Evolutionary conservation across 2,888 invertebrate genomes (phyloP).

Genomic region (Meiosimyza decipiens): DNA sequence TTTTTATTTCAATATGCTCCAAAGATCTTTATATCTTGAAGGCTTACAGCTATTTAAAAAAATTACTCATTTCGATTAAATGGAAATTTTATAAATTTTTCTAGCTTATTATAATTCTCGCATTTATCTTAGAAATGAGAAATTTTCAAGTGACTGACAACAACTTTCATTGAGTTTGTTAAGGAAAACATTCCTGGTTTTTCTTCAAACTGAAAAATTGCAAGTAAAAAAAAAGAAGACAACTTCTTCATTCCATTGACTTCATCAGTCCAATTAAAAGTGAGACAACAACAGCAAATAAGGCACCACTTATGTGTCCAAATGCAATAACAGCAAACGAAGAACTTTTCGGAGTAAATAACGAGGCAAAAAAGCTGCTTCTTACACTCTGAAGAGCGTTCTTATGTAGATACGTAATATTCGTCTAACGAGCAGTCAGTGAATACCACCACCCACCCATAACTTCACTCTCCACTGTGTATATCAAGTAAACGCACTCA

Average conservation of each 20-base stretch:
- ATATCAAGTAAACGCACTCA: background rate
- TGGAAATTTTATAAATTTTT: too few species aligned
- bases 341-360: constrained; percentile 32
- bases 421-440: background rate
- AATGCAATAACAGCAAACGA: constrained; percentile 35
- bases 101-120: too few species aligned
- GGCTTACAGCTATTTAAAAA: too few species aligned
- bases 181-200: constrained; percentile 6
- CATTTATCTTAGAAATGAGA: background rate
- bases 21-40: too few species aligned
- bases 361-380: constrained; percentile 16
- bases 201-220: constrained; percentile 15
- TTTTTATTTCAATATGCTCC: too few species aligned
- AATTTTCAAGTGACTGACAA: constrained; percentile 33
- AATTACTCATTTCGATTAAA: too few species aligned
- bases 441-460: background rate
- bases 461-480: background rate
- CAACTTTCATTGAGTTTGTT: constrained; percentile 22
- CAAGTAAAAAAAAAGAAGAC: constrained; percentile 2
- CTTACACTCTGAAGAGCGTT: background rate
- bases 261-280: background rate
- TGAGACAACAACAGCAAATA: constrained; percentile 14
- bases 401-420: background rate
- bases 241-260: background rate
- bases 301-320: constrained; percentile 31